phyloP scores from a whole-genome alignment of 2,888 invertebrate species.

The Drosophila rellima region DNA sequence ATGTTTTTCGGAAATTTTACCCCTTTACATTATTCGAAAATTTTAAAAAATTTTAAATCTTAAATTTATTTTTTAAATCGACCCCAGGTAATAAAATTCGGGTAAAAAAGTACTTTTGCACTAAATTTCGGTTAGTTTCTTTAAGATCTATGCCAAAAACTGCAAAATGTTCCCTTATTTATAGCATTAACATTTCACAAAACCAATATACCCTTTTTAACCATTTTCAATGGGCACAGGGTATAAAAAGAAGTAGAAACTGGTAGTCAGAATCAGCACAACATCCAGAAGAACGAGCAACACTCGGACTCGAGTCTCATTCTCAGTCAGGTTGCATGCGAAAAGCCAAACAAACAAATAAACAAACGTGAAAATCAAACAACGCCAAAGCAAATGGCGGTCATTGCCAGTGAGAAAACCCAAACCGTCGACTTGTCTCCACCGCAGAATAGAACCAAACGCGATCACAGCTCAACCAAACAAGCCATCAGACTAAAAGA shows the following conservation, averaged over 20 bases:
- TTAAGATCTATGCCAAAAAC: too few relatives aligned
- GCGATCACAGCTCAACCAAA: slow-evolving; percentile 36
- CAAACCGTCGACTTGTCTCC: slow-evolving; percentile 38
- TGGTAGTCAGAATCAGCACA: slow-evolving; percentile 62
- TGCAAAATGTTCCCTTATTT: too few relatives aligned
- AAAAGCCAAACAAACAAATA: slow-evolving; percentile 49
- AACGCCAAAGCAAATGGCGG: slow-evolving; percentile 68
- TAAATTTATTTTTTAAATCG: too few relatives aligned
- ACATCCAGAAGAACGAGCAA: slow-evolving; percentile 32
- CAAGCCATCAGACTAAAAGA: not conserved
- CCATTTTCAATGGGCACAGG: too few relatives aligned
- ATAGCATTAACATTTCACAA: too few relatives aligned
- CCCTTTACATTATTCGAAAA: too few relatives aligned
- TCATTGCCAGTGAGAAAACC: slow-evolving; percentile 77
- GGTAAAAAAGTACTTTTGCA: too few relatives aligned
- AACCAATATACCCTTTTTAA: too few relatives aligned
- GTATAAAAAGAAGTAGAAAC: slow-evolving; percentile 38
- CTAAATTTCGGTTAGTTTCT: too few relatives aligned
- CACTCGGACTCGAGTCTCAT: slow-evolving; percentile 7
- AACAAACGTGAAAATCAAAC: slow-evolving; percentile 76
- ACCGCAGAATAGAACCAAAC: slow-evolving; percentile 37
- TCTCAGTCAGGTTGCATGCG: slow-evolving; percentile 57
- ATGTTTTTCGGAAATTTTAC: too few relatives aligned
- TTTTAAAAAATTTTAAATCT: too few relatives aligned
- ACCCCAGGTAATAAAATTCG: too few relatives aligned